These are phyloP conservation scores for Arenicola marina DNA, from an alignment of 2,888 invertebrate species.

Conservation along the genomic window DNA sequence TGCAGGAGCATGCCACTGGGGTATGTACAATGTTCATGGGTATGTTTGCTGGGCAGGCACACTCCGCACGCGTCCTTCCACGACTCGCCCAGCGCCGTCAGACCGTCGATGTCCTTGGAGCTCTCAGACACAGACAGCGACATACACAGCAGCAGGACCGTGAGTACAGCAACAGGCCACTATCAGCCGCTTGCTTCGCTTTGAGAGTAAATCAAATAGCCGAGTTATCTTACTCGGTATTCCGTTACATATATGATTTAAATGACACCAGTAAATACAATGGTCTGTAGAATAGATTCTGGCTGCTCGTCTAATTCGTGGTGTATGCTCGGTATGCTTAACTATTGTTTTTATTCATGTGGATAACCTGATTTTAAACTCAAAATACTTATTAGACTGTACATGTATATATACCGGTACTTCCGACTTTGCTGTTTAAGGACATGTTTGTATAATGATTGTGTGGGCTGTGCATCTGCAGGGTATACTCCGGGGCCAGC, in stretches of 20 bases:
- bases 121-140: slow-evolving; percentile 1
- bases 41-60: background rate
- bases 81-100: background rate
- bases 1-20: too few species aligned
- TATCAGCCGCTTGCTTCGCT: too few species aligned
- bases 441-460: too few species aligned
- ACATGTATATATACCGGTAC: too few species aligned
- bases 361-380: too few species aligned
- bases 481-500: background rate
- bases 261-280: background rate
- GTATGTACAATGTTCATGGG: too few species aligned
- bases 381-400: too few species aligned
- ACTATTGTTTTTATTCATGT: too few species aligned
- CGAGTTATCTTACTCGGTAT: background rate
- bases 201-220: too few species aligned
- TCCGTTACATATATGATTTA: background rate
- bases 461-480: background rate
- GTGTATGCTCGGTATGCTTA: too few species aligned
- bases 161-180: too few species aligned
- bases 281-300: background rate
- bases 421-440: too few species aligned
- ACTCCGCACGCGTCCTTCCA: background rate
- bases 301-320: background rate
- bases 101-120: background rate
- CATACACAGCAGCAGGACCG: background rate